Percentiles rank a stretch among this genome's conserved stretches.
Conservation (phyloP, 2,888 invertebrate species). For the Drosophila conformis region DNA sequence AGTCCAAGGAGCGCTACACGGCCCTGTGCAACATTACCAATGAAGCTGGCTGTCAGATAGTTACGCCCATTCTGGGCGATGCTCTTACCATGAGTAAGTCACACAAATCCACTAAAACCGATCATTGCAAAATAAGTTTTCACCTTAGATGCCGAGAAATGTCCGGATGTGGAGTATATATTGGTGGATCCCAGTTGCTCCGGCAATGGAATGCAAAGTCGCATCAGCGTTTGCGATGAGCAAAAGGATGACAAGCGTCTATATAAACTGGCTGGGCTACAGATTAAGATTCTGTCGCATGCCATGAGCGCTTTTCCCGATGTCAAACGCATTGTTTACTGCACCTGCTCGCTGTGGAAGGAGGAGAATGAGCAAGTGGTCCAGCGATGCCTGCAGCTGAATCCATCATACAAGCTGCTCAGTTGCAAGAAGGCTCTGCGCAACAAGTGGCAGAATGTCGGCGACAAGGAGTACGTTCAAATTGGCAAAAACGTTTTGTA, state of each 20-base stretch:
- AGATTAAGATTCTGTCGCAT: conserved; percentile 93
- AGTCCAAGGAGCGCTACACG: conserved; percentile 88
- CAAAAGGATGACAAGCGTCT: conserved; percentile 86
- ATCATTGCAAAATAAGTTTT: neutral
- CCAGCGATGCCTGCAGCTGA: conserved; percentile 77
- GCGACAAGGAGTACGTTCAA: conserved; percentile 88
- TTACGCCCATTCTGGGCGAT: conserved; percentile 89
- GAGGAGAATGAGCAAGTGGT: conserved; percentile 97
- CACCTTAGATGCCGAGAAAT: conserved; percentile 66
- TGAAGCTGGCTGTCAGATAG: conserved; percentile 89
- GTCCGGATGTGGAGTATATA: conserved; percentile 91
- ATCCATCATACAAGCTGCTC: conserved; percentile 87
- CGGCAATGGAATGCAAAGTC: conserved; percentile 92
- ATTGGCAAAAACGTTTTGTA: conserved; percentile 92
- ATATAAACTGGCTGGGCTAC: conserved; percentile 90
- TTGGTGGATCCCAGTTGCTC: conserved; percentile 99
- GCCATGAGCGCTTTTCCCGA: conserved; percentile 93
- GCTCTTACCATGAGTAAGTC: conserved; percentile 88
- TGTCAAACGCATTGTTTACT: conserved; percentile 95
- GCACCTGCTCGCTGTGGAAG: conserved; percentile 95
- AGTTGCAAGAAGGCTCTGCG: conserved; percentile 87
- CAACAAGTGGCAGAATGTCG: conserved; percentile 89
- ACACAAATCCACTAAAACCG: too few species aligned
- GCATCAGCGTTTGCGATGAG: conserved; percentile 86
- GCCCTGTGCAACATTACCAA: conserved; percentile 88